Evolutionary conservation across 2,888 invertebrate species (phyloP), one percentile per base, ranked within the genome.

Genomic region (Aporophyla nigra): DNA sequence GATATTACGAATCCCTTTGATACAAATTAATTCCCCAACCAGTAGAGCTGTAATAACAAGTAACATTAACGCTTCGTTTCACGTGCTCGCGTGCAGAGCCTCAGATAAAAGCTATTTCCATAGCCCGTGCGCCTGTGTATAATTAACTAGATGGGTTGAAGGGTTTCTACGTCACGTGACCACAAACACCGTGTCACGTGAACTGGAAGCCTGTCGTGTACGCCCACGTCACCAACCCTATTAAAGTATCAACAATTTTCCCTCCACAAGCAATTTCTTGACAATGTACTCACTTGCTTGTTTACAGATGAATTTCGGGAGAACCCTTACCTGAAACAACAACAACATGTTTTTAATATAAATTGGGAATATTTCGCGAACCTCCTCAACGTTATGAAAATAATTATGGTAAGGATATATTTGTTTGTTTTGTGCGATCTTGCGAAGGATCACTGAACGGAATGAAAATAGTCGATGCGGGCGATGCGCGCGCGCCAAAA

Each of bases 291-390:
- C 54, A 84, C 82, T 74, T 63, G 43, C 16, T 76, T 76, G 71
- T 79, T 76, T 76, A 69, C 27, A 68, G 63, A 58, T 66, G 69
- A 72, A 82, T 81, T 84, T 68, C 78, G 56, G 58, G 49, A 68
- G 80, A 69, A 80, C 70, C 72, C 93, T 93, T 94, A 94, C 94
- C 94, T 94, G 92, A 90, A 93, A 93, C 92, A 93, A 94, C 77
- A 91, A 56, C 80, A 78, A 61, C 71, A 73, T 56, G 54, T 75
- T 79, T 84, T 80, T 87, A 86, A 87, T 69, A 82, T 76, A 67
- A 82, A 82, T 83, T 73, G 46, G 67, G 79, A 87, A 86, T 80
- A 89, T 90, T 89, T 89, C 86, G 89, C 90, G 78, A 89, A 86
- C 90, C 89, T 86, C 88, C 90, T 82, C 87, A 83, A 81, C 67